Conservation (phyloP, 2,888 invertebrate species). For the Orthosia cruda region DNA sequence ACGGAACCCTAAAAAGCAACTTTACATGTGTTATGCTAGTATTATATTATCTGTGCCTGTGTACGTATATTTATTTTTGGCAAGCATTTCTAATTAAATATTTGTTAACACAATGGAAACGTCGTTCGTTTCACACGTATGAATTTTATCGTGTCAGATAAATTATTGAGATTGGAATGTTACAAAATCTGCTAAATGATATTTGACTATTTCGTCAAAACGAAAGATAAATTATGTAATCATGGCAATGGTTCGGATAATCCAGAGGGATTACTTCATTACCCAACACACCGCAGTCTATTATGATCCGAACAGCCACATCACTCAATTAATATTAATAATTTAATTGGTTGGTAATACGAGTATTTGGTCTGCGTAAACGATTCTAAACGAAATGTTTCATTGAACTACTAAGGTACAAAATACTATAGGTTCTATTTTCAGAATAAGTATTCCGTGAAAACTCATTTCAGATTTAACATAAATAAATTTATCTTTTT, state of each 20-base stretch:
- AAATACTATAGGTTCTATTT: neutral
- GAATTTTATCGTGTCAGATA: slow-evolving; percentile 7
- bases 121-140: slow-evolving; percentile 5
- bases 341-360: slow-evolving; percentile 32
- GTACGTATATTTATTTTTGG: neutral
- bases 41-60: neutral
- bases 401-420: neutral
- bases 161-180: slow-evolving; percentile 10
- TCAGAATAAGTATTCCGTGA: neutral
- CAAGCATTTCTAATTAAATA: slow-evolving; percentile 9
- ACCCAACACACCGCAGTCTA: slow-evolving; percentile 34
- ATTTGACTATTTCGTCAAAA: slow-evolving; percentile 22
- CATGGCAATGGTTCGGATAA: slow-evolving; percentile 29
- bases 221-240: slow-evolving; percentile 21
- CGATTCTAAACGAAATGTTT: neutral
- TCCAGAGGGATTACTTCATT: slow-evolving; percentile 36
- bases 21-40: neutral
- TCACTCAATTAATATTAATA: slow-evolving; percentile 40
- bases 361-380: slow-evolving; percentile 4
- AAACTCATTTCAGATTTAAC: neutral
- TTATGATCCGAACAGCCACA: slow-evolving; percentile 35
- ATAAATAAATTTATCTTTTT: too few species aligned
- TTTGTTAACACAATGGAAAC: neutral
- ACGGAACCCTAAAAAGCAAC: too few species aligned
- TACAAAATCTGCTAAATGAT: neutral